These are phyloP conservation scores for Rhipidura dahli DNA, from an alignment of 2,113 vertebrate genomes.

Conservation along the genomic window DNA sequence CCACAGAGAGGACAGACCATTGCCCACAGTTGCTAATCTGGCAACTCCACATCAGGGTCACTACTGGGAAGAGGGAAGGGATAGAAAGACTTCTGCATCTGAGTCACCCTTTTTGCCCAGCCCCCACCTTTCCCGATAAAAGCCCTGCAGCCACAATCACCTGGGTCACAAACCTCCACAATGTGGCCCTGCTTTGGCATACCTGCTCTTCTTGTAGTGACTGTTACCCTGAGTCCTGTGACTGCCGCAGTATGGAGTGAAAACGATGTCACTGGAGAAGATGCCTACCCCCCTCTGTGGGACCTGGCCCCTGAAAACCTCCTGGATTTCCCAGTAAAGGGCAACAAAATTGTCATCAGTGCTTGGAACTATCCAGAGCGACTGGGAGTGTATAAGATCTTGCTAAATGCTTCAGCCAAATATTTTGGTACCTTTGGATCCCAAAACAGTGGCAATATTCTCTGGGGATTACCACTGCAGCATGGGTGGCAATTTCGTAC, in stretches of 20 bases:
- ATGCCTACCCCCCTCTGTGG: slow-evolving; percentile 76
- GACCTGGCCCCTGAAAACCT: slow-evolving; percentile 49
- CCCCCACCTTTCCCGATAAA: slow-evolving; percentile 40
- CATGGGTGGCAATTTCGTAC: slow-evolving; percentile 83
- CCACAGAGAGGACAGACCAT: not conserved
- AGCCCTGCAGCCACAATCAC: not conserved
- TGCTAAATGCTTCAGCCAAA: slow-evolving; percentile 73
- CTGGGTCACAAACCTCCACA: not conserved
- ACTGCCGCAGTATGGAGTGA: rapidly evolving
- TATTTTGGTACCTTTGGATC: slow-evolving; percentile 74
- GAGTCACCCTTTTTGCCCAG: not conserved
- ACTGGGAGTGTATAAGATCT: slow-evolving; percentile 78
- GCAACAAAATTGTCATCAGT: slow-evolving; percentile 61
- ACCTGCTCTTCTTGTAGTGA: not conserved
- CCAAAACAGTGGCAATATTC: slow-evolving; percentile 66
- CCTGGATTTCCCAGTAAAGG: slow-evolving; percentile 47
- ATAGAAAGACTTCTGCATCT: not conserved
- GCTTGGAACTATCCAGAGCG: slow-evolving; percentile 80
- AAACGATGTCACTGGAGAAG: not conserved
- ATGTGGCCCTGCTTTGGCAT: not conserved
- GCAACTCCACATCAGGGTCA: not conserved
- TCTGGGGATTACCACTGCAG: slow-evolving; percentile 87
- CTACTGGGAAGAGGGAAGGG: not conserved
- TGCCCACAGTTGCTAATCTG: not conserved
- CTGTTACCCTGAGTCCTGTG: not conserved